Evolutionary conservation across 2,797 vertebrate genomes (phyloP).

Genomic region (Lithobates sylvaticus): DNA sequence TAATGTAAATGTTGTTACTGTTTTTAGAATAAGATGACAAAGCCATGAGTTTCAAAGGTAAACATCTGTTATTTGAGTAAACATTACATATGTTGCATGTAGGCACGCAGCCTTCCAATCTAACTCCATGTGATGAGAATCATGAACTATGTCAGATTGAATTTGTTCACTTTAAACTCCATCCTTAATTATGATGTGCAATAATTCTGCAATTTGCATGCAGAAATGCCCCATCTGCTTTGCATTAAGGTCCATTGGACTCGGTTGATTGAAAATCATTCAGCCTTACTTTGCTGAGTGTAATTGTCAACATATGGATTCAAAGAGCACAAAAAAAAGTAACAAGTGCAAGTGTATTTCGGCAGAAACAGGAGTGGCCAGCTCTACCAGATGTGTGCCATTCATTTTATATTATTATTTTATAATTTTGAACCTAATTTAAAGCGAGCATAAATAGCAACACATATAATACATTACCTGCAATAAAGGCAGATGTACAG

Average conservation of each 20-base stretch:
- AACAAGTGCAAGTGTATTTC: slow-evolving; percentile 58
- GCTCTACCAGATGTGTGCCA: slow-evolving; percentile 67
- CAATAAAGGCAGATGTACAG: not conserved
- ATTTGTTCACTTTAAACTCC: slow-evolving; percentile 66
- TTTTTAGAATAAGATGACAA: too few species aligned
- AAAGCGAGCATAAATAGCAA: not conserved
- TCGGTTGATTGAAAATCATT: slow-evolving; percentile 70
- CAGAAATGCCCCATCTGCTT: slow-evolving; percentile 72
- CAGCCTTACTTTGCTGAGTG: slow-evolving; percentile 62
- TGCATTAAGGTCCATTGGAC: slow-evolving; percentile 70
- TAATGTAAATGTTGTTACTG: not conserved
- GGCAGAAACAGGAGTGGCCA: slow-evolving; percentile 57
- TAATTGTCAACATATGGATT: slow-evolving; percentile 75
- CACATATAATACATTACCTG: not conserved
- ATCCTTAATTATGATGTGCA: slow-evolving; percentile 68
- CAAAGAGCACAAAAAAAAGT: slow-evolving; percentile 49
- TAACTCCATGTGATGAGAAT: slow-evolving; percentile 2
- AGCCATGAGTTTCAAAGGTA: not conserved
- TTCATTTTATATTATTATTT: not conserved
- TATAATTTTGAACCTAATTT: not conserved
- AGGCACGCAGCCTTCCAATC: slow-evolving; percentile 7
- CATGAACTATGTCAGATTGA: slow-evolving; percentile 29
- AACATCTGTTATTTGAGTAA: slow-evolving; percentile 3
- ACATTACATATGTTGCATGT: slow-evolving; percentile 29
- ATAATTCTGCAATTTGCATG: slow-evolving; percentile 64